These are phyloP conservation scores for Actinernus sp. DNA, from an alignment of 92 coral and sea anemone species.

Conservation along the genomic window DNA sequence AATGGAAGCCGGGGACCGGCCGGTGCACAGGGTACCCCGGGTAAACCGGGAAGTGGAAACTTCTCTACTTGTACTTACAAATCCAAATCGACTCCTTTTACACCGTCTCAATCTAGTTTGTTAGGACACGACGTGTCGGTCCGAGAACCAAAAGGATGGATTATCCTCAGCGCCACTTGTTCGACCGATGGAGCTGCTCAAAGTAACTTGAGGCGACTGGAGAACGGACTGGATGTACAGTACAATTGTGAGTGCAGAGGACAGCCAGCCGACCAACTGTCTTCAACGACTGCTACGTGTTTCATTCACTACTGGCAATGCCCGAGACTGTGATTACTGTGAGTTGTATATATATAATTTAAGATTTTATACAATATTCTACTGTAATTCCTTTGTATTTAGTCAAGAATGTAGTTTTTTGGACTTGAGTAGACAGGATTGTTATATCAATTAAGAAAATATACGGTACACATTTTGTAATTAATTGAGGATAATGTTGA, in stretches of 20 bases:
- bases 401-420: too few species aligned
- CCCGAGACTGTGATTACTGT: too few species aligned
- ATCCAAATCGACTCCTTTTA: background rate
- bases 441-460: too few species aligned
- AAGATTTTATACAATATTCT: too few species aligned
- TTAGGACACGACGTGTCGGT: conserved; percentile 44
- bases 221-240: conserved; percentile 5
- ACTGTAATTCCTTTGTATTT: too few species aligned
- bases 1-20: conserved; percentile 39
- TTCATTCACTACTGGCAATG: conserved; percentile 82
- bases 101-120: conserved; percentile 12
- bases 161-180: conserved; percentile 57
- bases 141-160: conserved; percentile 22
- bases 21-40: conserved; percentile 53
- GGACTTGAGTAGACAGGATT: too few species aligned
- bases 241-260: conserved; percentile 70
- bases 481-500: too few species aligned
- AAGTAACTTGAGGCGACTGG: conserved; percentile 45
- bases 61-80: conserved; percentile 48
- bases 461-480: too few species aligned
- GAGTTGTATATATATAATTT: too few species aligned
- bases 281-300: conserved; percentile 20
- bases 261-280: conserved; percentile 5
- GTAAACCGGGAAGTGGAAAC: conserved; percentile 52
- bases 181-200: conserved; percentile 69